These are phyloP conservation scores for Chironomus riparius DNA, from an alignment of 2,888 invertebrate species.

Conservation along the genomic window DNA sequence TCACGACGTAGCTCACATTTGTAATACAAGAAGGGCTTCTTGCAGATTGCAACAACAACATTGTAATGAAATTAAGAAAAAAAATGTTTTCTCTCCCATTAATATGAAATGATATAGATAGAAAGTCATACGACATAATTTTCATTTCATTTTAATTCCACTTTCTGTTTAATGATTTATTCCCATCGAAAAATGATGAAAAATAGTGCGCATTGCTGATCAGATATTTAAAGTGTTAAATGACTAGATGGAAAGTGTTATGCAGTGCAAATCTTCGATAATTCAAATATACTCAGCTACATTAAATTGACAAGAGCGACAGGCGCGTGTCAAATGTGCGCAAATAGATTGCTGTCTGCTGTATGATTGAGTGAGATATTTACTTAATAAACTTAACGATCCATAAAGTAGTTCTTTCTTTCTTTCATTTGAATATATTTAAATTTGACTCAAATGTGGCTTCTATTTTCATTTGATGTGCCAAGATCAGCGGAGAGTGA, in stretches of 20 bases:
- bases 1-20: neutral
- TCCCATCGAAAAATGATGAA: neutral
- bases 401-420: neutral
- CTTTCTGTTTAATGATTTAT: neutral
- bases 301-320: neutral
- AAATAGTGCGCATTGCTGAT: neutral
- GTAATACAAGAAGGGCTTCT: neutral
- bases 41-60: neutral
- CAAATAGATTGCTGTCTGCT: neutral
- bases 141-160: neutral
- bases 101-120: neutral
- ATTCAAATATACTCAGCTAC: neutral
- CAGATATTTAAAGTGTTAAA: neutral
- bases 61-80: neutral
- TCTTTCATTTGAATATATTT: neutral
- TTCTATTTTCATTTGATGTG: neutral
- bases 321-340: constrained; percentile 10
- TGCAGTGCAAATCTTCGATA: neutral
- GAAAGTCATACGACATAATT: neutral
- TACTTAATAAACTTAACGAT: constrained; percentile 17
- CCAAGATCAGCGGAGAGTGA: neutral
- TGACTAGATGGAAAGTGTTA: neutral
- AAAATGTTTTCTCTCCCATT: neutral
- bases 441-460: neutral
- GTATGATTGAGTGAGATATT: constrained; percentile 17